Base-by-base conservation (phyloP, 2,888 invertebrate species). In the Leucophenga maculata region DNA sequence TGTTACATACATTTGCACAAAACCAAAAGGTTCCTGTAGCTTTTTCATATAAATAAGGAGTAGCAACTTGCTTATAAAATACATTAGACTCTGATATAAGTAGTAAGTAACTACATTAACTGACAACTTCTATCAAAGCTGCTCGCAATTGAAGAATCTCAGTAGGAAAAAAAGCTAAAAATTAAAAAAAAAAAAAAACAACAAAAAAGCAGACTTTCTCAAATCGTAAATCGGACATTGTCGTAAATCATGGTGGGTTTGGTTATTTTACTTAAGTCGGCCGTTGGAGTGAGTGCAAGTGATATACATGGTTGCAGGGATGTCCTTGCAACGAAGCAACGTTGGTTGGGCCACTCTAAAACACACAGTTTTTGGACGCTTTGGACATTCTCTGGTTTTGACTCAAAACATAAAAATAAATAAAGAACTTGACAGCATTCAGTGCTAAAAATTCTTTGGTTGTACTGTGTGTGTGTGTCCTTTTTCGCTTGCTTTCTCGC, bases 371-470 rank as follows among this genome's bases (percentile, higher is more conserved):
- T 59, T 44, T 26, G 48, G 57, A 65, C 44, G 68, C 14, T 76
- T 65, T 62, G 64, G 68, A 70, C 75, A 68, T 70, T 72, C 64
- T 68, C 50, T 65, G 16, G 62, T 66, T 60, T 22, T 68, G 70
- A 73, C 77, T 78, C 77, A 78, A 85, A 86, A 85, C 83, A 85
- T 85, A 84, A 86, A 85, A 85, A 85, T 84, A 86, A 86, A 86
- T 85, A 85, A 82, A 83, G 80, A 78, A 79, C 78, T 83, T 80
- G 85, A 84, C 86, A 85, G 85, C 79, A 75, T 78, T 80, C 81
- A 78, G 76, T 77, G 75, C 77, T 75, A 78, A 76, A 79, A 79
- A 79, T 79, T 77, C 77, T 78, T 77, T 77, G 75, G 76, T 77
- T 75, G 59, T 64, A 65, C 76, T 78, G 77, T 79, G 77, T 78